Evolutionary conservation across 2,888 invertebrate genomes (phyloP).

Genomic region (Pomacea canaliculata): DNA sequence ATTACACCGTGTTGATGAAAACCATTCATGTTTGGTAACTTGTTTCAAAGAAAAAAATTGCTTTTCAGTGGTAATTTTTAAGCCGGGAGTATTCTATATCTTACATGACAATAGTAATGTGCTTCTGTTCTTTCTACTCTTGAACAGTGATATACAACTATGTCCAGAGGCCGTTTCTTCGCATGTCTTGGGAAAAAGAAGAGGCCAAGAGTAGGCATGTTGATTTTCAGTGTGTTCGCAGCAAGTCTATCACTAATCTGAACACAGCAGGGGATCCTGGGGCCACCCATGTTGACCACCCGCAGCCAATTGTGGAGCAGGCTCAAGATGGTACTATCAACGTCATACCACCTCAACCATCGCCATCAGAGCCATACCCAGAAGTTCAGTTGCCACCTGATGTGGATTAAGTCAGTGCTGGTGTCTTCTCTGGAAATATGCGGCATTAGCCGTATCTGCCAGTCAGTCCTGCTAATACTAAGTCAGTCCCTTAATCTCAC

Average conservation of each 20-base stretch:
- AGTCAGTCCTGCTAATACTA: too few relatives aligned
- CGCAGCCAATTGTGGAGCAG: constrained; percentile 46
- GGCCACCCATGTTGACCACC: constrained; percentile 74
- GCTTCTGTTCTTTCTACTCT: neutral
- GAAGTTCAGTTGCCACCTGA: constrained; percentile 60
- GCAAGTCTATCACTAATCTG: constrained; percentile 95
- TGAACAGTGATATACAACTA: constrained; percentile 94
- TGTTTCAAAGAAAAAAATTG: too few relatives aligned
- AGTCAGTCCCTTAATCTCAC: too few relatives aligned
- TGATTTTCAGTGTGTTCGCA: constrained; percentile 98
- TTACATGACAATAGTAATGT: too few relatives aligned
- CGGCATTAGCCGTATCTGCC: too few relatives aligned
- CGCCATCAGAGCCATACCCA: constrained; percentile 65
- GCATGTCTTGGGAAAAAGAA: constrained; percentile 99
- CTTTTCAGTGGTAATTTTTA: too few relatives aligned
- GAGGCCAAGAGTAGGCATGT: constrained; percentile 99
- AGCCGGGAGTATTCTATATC: too few relatives aligned
- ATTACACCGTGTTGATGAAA: too few relatives aligned
- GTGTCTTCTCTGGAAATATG: too few relatives aligned
- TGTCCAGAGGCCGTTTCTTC: constrained; percentile 98
- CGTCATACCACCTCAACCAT: constrained; percentile 70
- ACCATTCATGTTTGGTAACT: too few relatives aligned
- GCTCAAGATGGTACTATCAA: constrained; percentile 67
- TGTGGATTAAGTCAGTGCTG: constrained; percentile 9
- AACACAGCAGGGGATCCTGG: constrained; percentile 84